Conservation (phyloP, 2,113 vertebrate genomes). For the Passer montanus region DNA sequence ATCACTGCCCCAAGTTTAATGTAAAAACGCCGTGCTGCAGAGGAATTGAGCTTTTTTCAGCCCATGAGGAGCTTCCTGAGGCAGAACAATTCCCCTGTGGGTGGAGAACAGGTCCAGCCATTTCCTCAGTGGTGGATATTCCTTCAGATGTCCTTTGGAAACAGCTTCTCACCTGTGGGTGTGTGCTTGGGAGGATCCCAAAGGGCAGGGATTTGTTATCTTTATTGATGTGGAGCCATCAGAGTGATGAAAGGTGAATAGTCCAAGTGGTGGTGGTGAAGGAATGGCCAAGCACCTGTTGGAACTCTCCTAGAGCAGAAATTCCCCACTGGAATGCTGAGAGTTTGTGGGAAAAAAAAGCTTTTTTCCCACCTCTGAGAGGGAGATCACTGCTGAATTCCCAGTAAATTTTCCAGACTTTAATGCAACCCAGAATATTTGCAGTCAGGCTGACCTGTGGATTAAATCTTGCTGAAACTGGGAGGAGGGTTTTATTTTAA, state of each 20-base stretch:
- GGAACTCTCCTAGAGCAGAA: neutral
- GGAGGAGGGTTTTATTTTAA: neutral
- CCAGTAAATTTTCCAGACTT: neutral
- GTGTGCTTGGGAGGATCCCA: neutral
- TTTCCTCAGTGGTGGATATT: neutral
- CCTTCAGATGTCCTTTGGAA: neutral
- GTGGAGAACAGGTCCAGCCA: neutral
- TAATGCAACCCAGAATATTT: neutral
- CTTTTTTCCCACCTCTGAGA: neutral
- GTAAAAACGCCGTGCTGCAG: neutral
- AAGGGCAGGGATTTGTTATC: neutral
- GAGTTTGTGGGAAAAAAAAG: neutral
- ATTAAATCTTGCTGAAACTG: neutral
- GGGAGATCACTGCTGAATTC: neutral
- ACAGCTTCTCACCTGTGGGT: accelerated
- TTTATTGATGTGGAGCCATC: neutral
- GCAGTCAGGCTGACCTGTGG: neutral
- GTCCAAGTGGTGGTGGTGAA: neutral
- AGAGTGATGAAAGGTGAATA: neutral
- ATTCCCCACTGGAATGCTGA: neutral
- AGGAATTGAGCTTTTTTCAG: neutral
- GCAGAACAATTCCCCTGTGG: neutral
- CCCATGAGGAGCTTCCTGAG: neutral
- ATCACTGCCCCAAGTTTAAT: neutral
- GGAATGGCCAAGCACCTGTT: neutral